Base-by-base conservation (phyloP, 2,888 invertebrate genomes). In the Meghimatium bilineatum region DNA sequence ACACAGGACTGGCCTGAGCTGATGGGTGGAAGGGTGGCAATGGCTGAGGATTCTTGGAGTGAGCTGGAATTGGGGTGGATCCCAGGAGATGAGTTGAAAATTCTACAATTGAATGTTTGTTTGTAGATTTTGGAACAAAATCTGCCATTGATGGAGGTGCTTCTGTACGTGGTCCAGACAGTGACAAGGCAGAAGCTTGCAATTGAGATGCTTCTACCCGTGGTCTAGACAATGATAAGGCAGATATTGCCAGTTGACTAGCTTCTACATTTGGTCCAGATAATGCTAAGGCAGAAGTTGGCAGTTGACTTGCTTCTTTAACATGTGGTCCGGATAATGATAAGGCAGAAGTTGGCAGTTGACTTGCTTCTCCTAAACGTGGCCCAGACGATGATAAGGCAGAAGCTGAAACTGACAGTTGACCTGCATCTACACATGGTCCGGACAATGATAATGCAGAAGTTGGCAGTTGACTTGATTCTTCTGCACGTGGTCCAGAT, bases 21-120 rank as follows among this genome's bases (percentile, higher is more conserved):
- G 80, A 82, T 38, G 83, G 83, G 67, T 85, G 86, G 77, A 80
- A 86, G 44, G 66, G 87, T 79, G 75, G 87, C 74, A 71, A 83
- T 80, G 83, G 84, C 29, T 84, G 80, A 1, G 80, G 84, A 26
- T 71, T 80, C 38, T 80, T 75, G 14, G 80, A 80, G 60, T 84
- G 84, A 6, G 84, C 84, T 66, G 84, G 84, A n/a, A 56, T 66
- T 32, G 84, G 84, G 12, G 60, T 77, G 26, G 83, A 76, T 10
- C 29, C 49, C 32, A 76, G 66, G 0, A 82, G 20, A 0, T 66
- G 60, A 14, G 38, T 52, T 34, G 66, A 26, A 1, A 56, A 29
- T 10, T 72, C 66, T n/a, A 67, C 34, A 20, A 23, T 3, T 32
- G 75, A 75, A 26, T 78, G 44, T 66, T 66, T 67, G 17, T 32